These are phyloP conservation scores for Drosophila takahashii DNA, from an alignment of 1,140 invertebrate genomes.

Conservation along the genomic window DNA sequence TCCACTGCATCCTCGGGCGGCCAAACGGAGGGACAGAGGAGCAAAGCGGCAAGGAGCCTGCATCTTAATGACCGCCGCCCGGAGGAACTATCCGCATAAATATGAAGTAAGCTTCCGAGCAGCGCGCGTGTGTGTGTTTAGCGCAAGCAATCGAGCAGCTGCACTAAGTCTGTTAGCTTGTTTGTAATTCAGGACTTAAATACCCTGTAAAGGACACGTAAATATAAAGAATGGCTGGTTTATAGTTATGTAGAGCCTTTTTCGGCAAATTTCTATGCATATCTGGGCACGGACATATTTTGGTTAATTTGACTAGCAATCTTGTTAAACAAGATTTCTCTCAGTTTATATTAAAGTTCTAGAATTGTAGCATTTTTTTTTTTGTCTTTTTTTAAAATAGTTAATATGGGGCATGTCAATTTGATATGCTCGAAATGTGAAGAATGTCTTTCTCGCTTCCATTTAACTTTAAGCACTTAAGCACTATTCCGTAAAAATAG, in stretches of 20 bases:
- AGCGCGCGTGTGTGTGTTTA: slow-evolving; percentile 21
- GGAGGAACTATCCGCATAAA: slow-evolving; percentile 45
- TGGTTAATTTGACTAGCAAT: too few species aligned
- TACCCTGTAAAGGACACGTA: slow-evolving; percentile 35
- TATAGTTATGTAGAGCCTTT: neutral
- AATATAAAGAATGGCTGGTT: neutral
- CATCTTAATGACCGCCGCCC: slow-evolving; percentile 54
- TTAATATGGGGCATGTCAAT: too few species aligned
- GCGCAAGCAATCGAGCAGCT: slow-evolving; percentile 54
- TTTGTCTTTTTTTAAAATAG: too few species aligned
- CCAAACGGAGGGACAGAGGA: neutral
- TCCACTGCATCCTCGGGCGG: slow-evolving; percentile 3
- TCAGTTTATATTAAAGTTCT: too few species aligned
- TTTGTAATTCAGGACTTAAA: slow-evolving; percentile 30
- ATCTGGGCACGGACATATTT: too few species aligned
- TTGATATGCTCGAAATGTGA: too few species aligned
- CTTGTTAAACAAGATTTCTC: too few species aligned
- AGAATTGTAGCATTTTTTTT: too few species aligned
- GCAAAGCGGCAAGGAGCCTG: slow-evolving; percentile 5
- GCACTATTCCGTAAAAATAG: too few species aligned
- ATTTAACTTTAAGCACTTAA: too few species aligned
- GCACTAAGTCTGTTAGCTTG: slow-evolving; percentile 39
- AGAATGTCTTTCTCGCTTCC: too few species aligned
- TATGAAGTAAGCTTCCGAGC: slow-evolving; percentile 45
- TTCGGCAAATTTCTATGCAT: too few species aligned